Evolutionary conservation across 2,797 vertebrate genomes (phyloP).

Genomic region (Eremophila alpestris): DNA sequence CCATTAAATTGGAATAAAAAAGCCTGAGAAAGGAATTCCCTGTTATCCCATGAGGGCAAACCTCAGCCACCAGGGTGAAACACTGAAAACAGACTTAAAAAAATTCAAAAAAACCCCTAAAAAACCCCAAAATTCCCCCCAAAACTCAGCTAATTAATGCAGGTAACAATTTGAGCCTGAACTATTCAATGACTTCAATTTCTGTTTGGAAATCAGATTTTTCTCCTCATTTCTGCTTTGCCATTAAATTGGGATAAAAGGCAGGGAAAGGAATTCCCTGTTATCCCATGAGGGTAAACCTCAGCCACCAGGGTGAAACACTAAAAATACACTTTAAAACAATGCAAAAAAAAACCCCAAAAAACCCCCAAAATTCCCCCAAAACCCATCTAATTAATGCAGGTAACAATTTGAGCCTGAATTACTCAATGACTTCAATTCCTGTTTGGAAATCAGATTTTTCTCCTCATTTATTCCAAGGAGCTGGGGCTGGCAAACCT

Average conservation of each 20-base stretch:
- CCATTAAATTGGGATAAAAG: background rate
- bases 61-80: background rate
- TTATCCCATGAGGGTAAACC: no score
- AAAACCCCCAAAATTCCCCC: background rate
- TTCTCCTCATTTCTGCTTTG: background rate
- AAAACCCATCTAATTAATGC: accelerated
- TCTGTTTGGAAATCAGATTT: background rate
- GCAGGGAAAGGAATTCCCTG: background rate
- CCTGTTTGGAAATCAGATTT: background rate
- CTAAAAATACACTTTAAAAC: no score
- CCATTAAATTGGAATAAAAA: background rate
- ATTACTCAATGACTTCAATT: accelerated
- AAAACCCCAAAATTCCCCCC: no score
- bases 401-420: background rate
- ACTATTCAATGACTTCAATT: background rate
- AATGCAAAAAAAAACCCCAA: background rate
- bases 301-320: background rate
- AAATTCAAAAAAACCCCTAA: background rate
- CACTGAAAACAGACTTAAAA: background rate
- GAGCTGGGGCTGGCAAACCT: background rate
- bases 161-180: background rate
- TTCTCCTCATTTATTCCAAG: background rate
- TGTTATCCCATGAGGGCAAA: background rate
- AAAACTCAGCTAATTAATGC: background rate
- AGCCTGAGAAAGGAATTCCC: background rate